phyloP scores from a whole-genome alignment of 2,113 vertebrate genomes.

The Leiothrix lutea region DNA sequence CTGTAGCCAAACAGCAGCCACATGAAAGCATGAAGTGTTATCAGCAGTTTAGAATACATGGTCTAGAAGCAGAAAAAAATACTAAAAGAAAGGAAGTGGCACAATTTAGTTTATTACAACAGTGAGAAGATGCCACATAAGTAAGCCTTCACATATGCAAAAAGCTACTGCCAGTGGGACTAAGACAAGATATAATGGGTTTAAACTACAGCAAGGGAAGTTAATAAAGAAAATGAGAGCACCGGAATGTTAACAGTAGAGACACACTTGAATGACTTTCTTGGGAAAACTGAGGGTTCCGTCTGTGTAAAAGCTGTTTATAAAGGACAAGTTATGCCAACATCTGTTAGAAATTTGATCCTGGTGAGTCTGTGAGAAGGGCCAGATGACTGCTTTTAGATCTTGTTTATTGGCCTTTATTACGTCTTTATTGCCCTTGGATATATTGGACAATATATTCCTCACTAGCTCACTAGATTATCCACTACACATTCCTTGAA shows the following conservation, averaged over 20 bases:
- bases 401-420: not conserved
- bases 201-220: not conserved
- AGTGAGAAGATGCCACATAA: not conserved
- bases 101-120: not conserved
- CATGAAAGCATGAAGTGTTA: not conserved
- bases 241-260: not conserved
- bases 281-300: not conserved
- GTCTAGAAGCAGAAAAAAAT: not conserved
- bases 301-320: not conserved
- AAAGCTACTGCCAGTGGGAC: not conserved
- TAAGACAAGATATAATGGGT: not conserved
- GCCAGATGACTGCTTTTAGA: not conserved
- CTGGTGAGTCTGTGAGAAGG: not conserved
- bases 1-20: fast-evolving
- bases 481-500: not conserved
- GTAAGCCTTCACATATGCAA: not conserved
- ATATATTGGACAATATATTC: not conserved
- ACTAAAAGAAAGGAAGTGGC: not conserved
- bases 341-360: not conserved
- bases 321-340: not conserved
- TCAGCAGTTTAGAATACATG: not conserved
- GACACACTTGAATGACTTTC: not conserved
- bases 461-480: not conserved
- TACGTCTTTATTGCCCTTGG: not conserved
- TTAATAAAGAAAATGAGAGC: not conserved